Base-by-base conservation (phyloP, 2,113 vertebrate genomes). In the Oryzias curvinotus region DNA sequence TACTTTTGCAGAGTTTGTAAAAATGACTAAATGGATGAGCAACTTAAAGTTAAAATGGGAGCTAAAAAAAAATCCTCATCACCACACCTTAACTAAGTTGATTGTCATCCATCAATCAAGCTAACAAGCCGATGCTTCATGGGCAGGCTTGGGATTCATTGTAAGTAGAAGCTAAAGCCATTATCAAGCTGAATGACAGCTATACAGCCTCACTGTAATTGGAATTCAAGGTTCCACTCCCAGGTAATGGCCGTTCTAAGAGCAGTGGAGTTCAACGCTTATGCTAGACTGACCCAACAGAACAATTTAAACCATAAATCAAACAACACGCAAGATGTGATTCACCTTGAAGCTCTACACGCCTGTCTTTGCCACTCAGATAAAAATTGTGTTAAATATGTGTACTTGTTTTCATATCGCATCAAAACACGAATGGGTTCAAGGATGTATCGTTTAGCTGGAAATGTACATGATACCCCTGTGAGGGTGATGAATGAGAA, bases 241-340 rank as follows among this genome's bases (percentile, higher is more conserved):
- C 45, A 54, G 60, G 74, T 85, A 85, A 87, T 81, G 72, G 73
- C 80, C 70, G 65, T 67, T 73, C 73, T 75, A 75, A 85, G 73
- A 83, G 66, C 65, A 62, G 68, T 1, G 42, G 71, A 73, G 74
- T 81, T 76, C 79, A 72, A 65, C 73, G 66, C 69, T 57, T 1
- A 19, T 59, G 59, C 46, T 74, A 36, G 69, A 66, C 71, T 48
- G 70, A 52, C 72, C 76, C 80, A 52, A 77, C 64, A 73, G 62
- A 77, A 80, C 84, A 69, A 88, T 87, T 85, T 75, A 58, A 69
- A 68, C 65, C 63, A 84, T 87, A 80, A 89, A 87, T 86, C 85
- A 86, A 82, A 80, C 71, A 82, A 80, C 71, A 62, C 73, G 62
- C 57, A 49, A 41, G 45, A 72, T 36, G 63, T 14, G 56, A 45